phyloP scores from a whole-genome alignment of 2,113 vertebrate species.

The Apistogramma diplotaenia region DNA sequence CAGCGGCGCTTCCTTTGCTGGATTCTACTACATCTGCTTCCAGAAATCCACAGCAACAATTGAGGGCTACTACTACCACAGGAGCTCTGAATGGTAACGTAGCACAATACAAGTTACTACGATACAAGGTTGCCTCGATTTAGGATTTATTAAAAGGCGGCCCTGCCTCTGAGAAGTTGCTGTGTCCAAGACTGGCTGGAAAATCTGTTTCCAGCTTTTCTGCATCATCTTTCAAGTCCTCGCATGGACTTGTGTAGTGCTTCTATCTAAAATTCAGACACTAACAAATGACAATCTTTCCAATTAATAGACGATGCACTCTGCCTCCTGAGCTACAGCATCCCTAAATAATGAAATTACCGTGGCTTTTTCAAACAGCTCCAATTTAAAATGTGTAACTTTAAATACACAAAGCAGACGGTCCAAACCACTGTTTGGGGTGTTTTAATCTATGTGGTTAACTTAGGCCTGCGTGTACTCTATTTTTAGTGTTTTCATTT shows the following conservation, averaged over 20 bases:
- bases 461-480: neutral
- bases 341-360: too few relatives aligned
- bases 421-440: neutral
- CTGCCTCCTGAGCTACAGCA: too few relatives aligned
- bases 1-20: constrained; percentile 98
- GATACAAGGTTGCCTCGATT: neutral
- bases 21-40: constrained; percentile 99
- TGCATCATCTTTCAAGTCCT: neutral
- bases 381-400: neutral
- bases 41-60: constrained; percentile 99
- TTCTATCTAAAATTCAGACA: too few relatives aligned
- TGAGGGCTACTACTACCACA: constrained; percentile 99
- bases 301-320: too few relatives aligned
- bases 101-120: neutral
- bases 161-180: neutral
- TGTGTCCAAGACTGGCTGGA: neutral
- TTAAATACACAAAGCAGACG: neutral
- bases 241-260: neutral
- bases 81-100: constrained; percentile 97
- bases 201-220: neutral
- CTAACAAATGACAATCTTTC: too few relatives aligned
- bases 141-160: neutral
- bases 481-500: neutral
- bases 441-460: neutral
- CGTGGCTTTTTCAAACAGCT: neutral